phyloP scores from a whole-genome alignment of 2,888 invertebrate genomes.

The Cataglyphis livida region DNA sequence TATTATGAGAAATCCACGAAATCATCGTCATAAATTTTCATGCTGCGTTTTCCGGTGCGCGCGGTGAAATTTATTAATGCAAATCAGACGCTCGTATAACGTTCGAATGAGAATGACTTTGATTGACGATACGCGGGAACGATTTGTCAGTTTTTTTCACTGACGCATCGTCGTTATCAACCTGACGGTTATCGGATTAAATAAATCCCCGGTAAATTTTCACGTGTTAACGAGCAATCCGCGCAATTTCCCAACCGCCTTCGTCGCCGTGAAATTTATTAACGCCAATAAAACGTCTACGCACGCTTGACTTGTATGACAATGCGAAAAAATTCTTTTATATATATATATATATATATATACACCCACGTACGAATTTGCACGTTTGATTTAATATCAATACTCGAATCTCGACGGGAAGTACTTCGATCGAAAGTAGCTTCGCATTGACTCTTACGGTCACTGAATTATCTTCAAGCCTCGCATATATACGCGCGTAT shows the following conservation, averaged over 20 bases:
- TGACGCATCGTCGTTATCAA: constrained; percentile 28
- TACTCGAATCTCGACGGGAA: constrained; percentile 60
- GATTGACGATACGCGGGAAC: constrained; percentile 39
- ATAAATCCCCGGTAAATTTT: constrained; percentile 58
- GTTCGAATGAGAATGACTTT: constrained; percentile 45
- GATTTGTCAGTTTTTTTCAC: constrained; percentile 51
- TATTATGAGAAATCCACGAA: constrained; percentile 22
- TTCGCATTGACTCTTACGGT: constrained; percentile 68
- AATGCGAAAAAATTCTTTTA: constrained; percentile 62
- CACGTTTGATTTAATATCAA: constrained; percentile 72
- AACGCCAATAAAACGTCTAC: constrained; percentile 67
- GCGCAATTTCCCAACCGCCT: constrained; percentile 33
- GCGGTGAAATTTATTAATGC: constrained; percentile 47
- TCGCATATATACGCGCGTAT: constrained; percentile 27
- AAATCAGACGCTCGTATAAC: constrained; percentile 43
- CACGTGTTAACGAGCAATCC: constrained; percentile 59
- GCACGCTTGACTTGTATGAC: neutral
- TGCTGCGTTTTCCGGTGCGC: constrained; percentile 23
- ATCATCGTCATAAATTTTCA: constrained; percentile 48
- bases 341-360: constrained; percentile 50
- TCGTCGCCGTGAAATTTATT: constrained; percentile 60
- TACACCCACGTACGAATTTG: constrained; percentile 65
- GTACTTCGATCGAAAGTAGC: constrained; percentile 69
- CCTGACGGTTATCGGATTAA: constrained; percentile 31
- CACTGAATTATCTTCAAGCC: constrained; percentile 73